These are phyloP conservation scores for Zootoca vivipara DNA, from an alignment of 2,113 vertebrate species.

Conservation along the genomic window DNA sequence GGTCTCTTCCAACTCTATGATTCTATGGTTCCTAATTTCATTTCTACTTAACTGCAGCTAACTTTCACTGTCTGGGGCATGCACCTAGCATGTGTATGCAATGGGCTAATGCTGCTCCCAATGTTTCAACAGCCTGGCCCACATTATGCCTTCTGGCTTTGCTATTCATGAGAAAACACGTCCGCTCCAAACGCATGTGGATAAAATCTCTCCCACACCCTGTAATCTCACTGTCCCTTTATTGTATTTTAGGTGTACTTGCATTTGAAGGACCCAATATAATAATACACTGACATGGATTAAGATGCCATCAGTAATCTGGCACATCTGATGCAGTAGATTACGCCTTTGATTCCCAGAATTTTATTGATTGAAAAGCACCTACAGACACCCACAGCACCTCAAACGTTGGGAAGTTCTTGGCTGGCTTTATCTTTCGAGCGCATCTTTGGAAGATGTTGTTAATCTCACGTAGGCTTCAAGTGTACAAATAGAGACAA, in stretches of 20 bases:
- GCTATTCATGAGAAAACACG: neutral
- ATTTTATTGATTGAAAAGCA: slow-evolving; percentile 50
- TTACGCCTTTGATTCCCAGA: neutral
- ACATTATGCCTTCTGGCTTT: slow-evolving; percentile 1
- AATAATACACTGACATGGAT: slow-evolving; percentile 23
- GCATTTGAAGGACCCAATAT: neutral
- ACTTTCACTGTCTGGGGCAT: neutral
- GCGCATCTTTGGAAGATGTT: slow-evolving; percentile 60
- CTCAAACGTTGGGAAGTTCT: slow-evolving; percentile 54
- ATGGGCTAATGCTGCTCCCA: neutral
- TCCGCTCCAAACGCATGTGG: neutral
- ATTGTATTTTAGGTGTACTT: slow-evolving; percentile 30
- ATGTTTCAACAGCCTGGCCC: neutral
- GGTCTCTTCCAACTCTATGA: no score
- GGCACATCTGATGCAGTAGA: slow-evolving; percentile 44
- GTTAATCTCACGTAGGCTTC: slow-evolving; percentile 59
- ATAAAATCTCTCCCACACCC: slow-evolving; percentile 36
- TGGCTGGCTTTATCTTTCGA: slow-evolving; percentile 56
- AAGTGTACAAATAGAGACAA: slow-evolving; percentile 62
- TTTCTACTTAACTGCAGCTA: neutral
- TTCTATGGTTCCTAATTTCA: neutral
- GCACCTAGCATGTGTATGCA: no score
- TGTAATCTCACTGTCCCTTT: slow-evolving; percentile 19
- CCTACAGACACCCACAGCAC: slow-evolving; percentile 40
- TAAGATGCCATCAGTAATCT: slow-evolving; percentile 32